A percentile compares a stretch with the other conserved stretches of the same genome.
phyloP scores from a whole-genome alignment of 2,113 vertebrate genomes.

The Otolemur garnettii region DNA sequence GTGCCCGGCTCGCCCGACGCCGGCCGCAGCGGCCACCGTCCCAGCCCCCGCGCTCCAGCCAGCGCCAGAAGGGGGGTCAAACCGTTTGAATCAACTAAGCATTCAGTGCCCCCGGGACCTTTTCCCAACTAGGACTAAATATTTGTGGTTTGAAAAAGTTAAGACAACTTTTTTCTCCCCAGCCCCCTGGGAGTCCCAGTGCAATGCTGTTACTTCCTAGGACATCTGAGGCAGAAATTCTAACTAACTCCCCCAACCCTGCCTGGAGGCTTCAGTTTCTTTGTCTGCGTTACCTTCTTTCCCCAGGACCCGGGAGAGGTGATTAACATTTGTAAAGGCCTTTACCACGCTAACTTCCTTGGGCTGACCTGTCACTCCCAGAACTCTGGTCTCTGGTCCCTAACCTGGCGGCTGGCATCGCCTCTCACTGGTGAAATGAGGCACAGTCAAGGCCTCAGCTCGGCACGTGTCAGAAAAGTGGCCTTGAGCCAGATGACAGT shows the following conservation, averaged over 20 bases:
- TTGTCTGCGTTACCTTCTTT: background rate
- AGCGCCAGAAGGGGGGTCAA: constrained; percentile 73
- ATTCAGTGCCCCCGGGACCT: constrained; percentile 63
- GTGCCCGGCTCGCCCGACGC: background rate
- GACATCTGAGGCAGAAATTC: constrained; percentile 43
- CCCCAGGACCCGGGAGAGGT: background rate
- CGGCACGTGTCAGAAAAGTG: background rate
- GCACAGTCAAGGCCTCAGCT: too few relatives aligned
- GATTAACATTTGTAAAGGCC: background rate
- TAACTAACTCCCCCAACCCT: background rate
- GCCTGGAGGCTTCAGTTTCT: background rate
- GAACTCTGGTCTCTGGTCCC: background rate
- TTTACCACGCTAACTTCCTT: background rate
- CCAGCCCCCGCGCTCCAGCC: background rate
- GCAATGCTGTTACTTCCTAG: constrained; percentile 63
- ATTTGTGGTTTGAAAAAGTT: constrained; percentile 73
- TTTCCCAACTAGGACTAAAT: constrained; percentile 74
- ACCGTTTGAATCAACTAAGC: constrained; percentile 70
- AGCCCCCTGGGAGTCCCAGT: constrained; percentile 50
- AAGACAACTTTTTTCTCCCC: constrained; percentile 22
- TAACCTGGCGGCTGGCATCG: background rate
- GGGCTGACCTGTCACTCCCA: background rate
- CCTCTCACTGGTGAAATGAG: background rate
- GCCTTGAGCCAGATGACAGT: background rate
- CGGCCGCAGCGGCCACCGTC: background rate